A percentile compares a stretch with the other conserved stretches of the same genome.
Conservation (phyloP, 2,113 vertebrate species). For the Pampusana beccarii region DNA sequence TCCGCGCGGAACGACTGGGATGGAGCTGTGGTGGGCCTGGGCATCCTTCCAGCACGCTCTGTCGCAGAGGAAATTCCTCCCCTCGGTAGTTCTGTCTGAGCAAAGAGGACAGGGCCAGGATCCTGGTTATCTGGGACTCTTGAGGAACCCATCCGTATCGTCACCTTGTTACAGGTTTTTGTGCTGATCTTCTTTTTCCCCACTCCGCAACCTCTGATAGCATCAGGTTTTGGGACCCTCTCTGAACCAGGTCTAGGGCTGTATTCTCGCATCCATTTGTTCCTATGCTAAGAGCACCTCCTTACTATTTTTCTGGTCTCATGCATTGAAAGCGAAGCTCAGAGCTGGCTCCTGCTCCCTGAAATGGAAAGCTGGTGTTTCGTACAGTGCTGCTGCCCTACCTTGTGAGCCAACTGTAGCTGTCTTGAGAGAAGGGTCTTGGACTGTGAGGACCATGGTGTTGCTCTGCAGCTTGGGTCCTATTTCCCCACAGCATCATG, state of each 20-base stretch:
- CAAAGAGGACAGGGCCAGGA: background rate
- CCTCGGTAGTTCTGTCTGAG: background rate
- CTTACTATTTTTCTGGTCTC: background rate
- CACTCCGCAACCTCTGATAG: accelerated
- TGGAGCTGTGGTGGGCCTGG: slow-evolving; percentile 50
- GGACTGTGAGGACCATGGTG: background rate
- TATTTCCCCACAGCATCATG: background rate
- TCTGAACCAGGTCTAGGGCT: background rate
- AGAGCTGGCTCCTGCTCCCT: background rate
- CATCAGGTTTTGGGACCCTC: background rate
- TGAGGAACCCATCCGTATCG: background rate
- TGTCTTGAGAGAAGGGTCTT: background rate
- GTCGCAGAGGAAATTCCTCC: slow-evolving; percentile 29
- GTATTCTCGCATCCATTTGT: background rate
- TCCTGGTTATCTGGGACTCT: background rate
- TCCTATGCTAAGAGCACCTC: background rate
- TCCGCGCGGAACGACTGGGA: background rate
- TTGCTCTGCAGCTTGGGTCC: background rate
- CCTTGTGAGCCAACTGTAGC: background rate
- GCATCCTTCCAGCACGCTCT: background rate
- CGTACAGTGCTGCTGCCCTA: background rate
- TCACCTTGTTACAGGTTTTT: background rate
- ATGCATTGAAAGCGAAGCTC: background rate
- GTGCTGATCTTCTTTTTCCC: background rate
- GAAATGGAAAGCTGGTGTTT: background rate